Evolutionary conservation across 53 echinoderm and acorn worm genomes (phyloP), one percentile per base, ranked within the genome.

Genomic region (Antedon mediterranea): DNA sequence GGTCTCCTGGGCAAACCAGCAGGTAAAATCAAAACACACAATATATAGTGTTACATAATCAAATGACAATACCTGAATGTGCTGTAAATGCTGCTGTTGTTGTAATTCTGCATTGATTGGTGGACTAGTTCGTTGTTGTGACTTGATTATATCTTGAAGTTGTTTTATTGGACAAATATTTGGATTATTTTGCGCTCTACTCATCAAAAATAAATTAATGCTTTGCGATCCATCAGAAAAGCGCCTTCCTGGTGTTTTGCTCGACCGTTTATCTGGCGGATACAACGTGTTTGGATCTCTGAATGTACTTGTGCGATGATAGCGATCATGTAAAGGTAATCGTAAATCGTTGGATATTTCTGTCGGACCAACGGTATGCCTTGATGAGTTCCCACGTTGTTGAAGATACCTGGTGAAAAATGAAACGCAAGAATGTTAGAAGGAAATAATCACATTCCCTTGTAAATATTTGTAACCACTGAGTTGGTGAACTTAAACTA

Each of bases 361-460:
- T 31, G 89, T 91, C 0, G 94, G 80, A n/a, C 94, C 85, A 27
- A 94, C 75, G 23, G 94, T 94, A 84, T 91, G 91, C 71, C 94
- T 57, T 70, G 89, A 81, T 3, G 81, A 77, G 28, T 83, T 78
- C 3, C 90, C 90, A 31, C 87, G 28, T 87, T 87, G 32, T 72
- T 78, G 28, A 18, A 90, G 78, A 78, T 90, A 90, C 77, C 90
- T 90, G 80, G 20, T 57, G 57, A 57, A 57, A 26, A 57, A 57
- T 13, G 41, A 41, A 41, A 7, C 4, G 57, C 2, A 8, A 11
- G 9, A 57, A 15, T 57, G 23, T 57, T 57, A 18, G n/a, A n/a
- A n/a, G n/a, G n/a, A n/a, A n/a, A n/a, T n/a, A n/a, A 37, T 37
- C 11, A 4, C 11, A 37, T 37, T n/a, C n/a, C n/a, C n/a, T n/a